A percentile compares a stretch with the other conserved stretches of the same genome.
Evolutionary conservation across 2,113 vertebrate species (phyloP).

Genomic region (Limanda limanda): DNA sequence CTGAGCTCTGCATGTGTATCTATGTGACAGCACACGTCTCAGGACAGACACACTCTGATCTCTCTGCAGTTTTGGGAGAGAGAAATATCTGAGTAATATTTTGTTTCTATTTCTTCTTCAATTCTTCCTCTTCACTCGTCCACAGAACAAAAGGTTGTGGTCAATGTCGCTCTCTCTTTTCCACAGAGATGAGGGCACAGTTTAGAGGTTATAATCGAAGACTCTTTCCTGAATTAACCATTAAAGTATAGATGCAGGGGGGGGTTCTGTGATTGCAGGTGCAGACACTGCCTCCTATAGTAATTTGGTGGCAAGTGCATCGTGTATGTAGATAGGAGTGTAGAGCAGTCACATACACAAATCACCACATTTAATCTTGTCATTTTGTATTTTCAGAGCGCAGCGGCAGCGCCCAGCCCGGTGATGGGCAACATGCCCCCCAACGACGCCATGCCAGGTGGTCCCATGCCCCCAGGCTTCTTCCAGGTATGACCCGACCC

Average conservation of each 20-base stretch:
- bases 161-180: constrained; percentile 1
- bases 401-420: constrained; percentile 89
- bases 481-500: constrained; percentile 85
- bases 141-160: background rate
- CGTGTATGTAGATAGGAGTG: background rate
- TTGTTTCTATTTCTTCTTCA: constrained; percentile 2
- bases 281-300: constrained; percentile 68
- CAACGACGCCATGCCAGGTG: constrained; percentile 86
- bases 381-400: constrained; percentile 79
- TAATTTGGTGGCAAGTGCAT: constrained; percentile 28
- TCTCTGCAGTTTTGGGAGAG: background rate
- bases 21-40: background rate
- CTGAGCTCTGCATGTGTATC: too few relatives aligned
- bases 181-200: constrained; percentile 1
- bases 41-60: background rate
- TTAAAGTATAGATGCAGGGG: constrained; percentile 41
- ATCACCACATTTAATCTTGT: constrained; percentile 12
- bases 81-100: constrained; percentile 5
- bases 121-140: background rate
- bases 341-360: background rate
- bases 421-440: constrained; percentile 92
- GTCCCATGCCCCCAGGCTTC: constrained; percentile 87
- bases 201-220: constrained; percentile 23
- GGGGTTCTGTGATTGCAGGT: constrained; percentile 35
- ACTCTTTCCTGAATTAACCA: constrained; percentile 43